Evolutionary conservation across 23 tunicate species (phyloP).

Genomic region (Diplosoma virens): DNA sequence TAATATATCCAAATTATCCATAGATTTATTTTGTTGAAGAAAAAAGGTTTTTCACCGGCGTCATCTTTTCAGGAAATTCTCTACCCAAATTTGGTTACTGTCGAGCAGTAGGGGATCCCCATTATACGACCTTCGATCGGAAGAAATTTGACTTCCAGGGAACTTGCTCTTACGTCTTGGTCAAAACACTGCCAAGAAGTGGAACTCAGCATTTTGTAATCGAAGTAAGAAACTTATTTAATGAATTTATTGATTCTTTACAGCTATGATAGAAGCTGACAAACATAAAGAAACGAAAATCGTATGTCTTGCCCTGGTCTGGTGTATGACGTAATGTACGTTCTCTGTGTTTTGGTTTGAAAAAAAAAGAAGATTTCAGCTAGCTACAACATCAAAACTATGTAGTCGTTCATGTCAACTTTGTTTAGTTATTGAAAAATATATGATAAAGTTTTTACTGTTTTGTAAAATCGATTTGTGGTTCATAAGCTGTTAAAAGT

Average conservation of each 20-base stretch:
- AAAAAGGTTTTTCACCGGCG: too few species aligned
- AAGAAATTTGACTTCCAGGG: constrained; percentile 61
- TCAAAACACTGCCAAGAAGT: neutral
- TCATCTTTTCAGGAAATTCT: constrained; percentile 1
- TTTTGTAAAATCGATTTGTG: too few species aligned
- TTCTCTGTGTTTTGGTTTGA: too few species aligned
- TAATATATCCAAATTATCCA: too few species aligned
- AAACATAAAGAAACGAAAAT: neutral
- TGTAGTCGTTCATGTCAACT: too few species aligned
- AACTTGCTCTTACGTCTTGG: constrained; percentile 55
- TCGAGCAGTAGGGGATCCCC: constrained; percentile 63
- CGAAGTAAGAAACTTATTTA: neutral
- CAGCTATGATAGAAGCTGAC: neutral
- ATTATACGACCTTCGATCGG: constrained; percentile 58
- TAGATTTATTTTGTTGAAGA: too few species aligned
- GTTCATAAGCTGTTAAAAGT: too few species aligned
- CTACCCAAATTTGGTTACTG: constrained; percentile 24
- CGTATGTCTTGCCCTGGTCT: neutral
- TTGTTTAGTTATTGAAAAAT: too few species aligned
- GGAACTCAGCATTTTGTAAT: neutral
- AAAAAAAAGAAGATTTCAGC: too few species aligned
- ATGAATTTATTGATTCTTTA: neutral
- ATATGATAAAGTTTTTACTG: too few species aligned
- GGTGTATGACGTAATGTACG: neutral
- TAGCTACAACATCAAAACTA: too few species aligned